Conservation (phyloP, 2,888 invertebrate species). For the Andrena praecox region DNA sequence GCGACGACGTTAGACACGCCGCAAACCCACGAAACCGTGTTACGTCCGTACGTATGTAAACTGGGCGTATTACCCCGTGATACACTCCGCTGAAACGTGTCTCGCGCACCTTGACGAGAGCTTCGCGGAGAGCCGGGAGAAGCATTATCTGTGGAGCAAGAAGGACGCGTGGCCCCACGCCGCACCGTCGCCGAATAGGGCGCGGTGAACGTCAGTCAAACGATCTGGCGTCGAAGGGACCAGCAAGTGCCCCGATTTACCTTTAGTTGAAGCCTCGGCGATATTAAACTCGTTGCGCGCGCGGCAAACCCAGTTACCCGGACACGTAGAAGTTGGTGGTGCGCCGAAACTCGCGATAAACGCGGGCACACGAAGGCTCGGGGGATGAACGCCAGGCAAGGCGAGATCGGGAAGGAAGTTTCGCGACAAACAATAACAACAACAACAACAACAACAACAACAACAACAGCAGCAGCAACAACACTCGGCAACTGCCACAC, state of each 20-base stretch:
- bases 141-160: neutral
- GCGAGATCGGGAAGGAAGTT: conserved; percentile 68
- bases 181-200: neutral
- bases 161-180: neutral
- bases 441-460: conserved; percentile 66
- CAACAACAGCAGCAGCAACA: conserved; percentile 54
- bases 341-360: conserved; percentile 69
- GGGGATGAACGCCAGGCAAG: conserved; percentile 47
- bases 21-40: conserved; percentile 56
- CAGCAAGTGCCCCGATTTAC: conserved; percentile 32
- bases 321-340: conserved; percentile 67
- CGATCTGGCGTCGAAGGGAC: neutral
- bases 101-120: neutral
- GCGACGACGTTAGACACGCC: conserved; percentile 59
- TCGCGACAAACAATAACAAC: conserved; percentile 70
- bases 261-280: conserved; percentile 35
- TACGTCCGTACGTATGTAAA: conserved; percentile 35
- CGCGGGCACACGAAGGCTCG: conserved; percentile 47
- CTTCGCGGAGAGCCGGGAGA: neutral
- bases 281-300: conserved; percentile 55
- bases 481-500: conserved; percentile 59
- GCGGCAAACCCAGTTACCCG: conserved; percentile 67
- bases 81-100: conserved; percentile 12
- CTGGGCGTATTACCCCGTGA: conserved; percentile 19
- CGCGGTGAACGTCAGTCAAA: neutral